Evolutionary conservation across 2,113 vertebrate species (phyloP).

Genomic region (Galbula dea): DNA sequence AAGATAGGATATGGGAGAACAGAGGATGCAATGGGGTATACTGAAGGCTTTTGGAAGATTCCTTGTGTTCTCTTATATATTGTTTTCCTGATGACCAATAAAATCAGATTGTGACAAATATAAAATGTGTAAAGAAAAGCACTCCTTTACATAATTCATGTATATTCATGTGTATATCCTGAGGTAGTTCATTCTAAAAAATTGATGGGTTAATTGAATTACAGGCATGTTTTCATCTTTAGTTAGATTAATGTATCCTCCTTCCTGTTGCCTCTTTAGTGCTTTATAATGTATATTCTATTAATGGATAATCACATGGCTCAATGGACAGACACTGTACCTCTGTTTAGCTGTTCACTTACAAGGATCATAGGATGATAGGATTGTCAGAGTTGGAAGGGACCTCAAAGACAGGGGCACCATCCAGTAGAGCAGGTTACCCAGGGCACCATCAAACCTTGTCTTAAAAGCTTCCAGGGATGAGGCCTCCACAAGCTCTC

Average conservation of each 20-base stretch:
- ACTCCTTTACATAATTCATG: not conserved
- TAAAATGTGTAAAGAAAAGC: not conserved
- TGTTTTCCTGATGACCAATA: not conserved
- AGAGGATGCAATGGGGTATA: not conserved
- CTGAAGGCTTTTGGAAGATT: not conserved
- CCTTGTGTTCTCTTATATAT: not conserved
- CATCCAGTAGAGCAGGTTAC: too few species aligned
- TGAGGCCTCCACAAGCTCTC: too few species aligned
- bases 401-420: too few species aligned
- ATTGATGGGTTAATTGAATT: not conserved
- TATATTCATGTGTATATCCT: not conserved
- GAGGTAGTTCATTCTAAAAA: slow-evolving; percentile 50
- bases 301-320: not conserved
- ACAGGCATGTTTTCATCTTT: slow-evolving; percentile 26
- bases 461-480: too few species aligned
- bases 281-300: not conserved
- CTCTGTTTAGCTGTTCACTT: not conserved
- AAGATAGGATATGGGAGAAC: not conserved
- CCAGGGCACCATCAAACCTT: too few species aligned
- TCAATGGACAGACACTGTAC: not conserved
- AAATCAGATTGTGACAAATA: not conserved
- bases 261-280: not conserved
- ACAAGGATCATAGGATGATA: too few species aligned
- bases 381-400: too few species aligned
- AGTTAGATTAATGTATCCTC: slow-evolving; percentile 7